These are phyloP conservation scores for Melieria crassipennis DNA, from an alignment of 2,888 invertebrate genomes.

Conservation along the genomic window DNA sequence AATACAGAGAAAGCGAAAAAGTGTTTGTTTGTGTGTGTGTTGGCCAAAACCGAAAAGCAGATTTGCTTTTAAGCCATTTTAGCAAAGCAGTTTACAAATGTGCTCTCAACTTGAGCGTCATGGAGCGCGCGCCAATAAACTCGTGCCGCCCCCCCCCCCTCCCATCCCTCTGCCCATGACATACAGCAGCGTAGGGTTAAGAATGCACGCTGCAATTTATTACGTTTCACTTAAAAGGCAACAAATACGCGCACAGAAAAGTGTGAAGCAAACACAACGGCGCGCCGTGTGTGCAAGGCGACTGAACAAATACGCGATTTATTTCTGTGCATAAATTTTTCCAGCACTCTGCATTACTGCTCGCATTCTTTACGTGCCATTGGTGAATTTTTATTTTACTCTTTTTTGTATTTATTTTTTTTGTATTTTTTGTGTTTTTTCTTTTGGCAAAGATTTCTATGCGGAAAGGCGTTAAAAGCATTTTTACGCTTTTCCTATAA, in stretches of 20 bases:
- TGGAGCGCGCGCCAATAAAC: no score
- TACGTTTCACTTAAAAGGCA: slow-evolving; percentile 2
- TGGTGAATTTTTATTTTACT: not conserved
- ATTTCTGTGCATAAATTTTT: slow-evolving; percentile 24
- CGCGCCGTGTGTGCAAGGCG: not conserved
- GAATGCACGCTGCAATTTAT: slow-evolving; percentile 25
- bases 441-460: slow-evolving; percentile 19
- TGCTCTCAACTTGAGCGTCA: slow-evolving; percentile 28
- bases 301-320: slow-evolving; percentile 23
- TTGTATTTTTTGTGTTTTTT: not conserved
- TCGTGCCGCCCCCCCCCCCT: not conserved
- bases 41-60: slow-evolving; percentile 27
- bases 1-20: no score
- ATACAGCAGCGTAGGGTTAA: slow-evolving; percentile 25
- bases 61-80: slow-evolving; percentile 33
- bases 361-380: not conserved
- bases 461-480: slow-evolving; percentile 26
- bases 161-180: not conserved
- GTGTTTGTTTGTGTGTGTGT: no score
- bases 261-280: slow-evolving; percentile 5
- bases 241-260: slow-evolving; percentile 13
- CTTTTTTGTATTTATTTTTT: not conserved
- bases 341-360: slow-evolving; percentile 16
- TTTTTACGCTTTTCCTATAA: slow-evolving; percentile 1
- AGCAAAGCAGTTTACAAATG: slow-evolving; percentile 30